Evolutionary conservation across 2,888 invertebrate species (phyloP), one percentile per base, ranked within the genome.

Genomic region (Coleophora deauratella): DNA sequence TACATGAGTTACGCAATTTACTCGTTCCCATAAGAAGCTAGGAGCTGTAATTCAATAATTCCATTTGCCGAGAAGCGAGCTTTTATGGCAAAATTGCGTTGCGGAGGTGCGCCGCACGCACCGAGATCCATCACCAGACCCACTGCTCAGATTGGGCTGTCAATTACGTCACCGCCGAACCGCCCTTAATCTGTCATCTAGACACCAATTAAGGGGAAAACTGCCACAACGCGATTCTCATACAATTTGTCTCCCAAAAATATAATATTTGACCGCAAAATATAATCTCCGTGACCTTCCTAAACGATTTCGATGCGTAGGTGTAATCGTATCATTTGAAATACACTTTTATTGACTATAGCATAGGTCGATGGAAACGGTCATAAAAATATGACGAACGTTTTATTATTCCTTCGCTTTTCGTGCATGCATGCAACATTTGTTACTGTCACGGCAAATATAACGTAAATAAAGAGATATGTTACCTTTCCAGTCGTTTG

Each of bases 121-220:
- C 41, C 51, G 57, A 67, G 57, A 71, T 69, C 66, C 72, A 74
- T 78, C 75, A 76, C 62, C 55, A 49, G 60, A 65, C 66, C 74
- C 70, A 55, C 64, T 48, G 66, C 69, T 73, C 67, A 67, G 73
- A 82, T 81, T 78, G 72, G 61, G 62, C 72, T 81, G 82, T 81
- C 82, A 82, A 82, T 84, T 82, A 80, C 73, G 77, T 76, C 77
- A 77, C 72, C 58, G 67, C 67, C 72, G 62, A 60, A 52, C 71
- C 70, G 59, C 64, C 72, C 73, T 74, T 77, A 76, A 81, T 84
- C 72, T 76, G 78, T 82, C 84, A 84, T 80, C 77, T 73, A 72
- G 78, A 77, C 76, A 76, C 75, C 76, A 82, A 82, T 81, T 82
- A 80, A 71, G 72, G 59, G 59, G 62, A 65, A 69, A 77, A 66